Conservation (phyloP, 2,797 vertebrate genomes). For the Sebastes vulpes region DNA sequence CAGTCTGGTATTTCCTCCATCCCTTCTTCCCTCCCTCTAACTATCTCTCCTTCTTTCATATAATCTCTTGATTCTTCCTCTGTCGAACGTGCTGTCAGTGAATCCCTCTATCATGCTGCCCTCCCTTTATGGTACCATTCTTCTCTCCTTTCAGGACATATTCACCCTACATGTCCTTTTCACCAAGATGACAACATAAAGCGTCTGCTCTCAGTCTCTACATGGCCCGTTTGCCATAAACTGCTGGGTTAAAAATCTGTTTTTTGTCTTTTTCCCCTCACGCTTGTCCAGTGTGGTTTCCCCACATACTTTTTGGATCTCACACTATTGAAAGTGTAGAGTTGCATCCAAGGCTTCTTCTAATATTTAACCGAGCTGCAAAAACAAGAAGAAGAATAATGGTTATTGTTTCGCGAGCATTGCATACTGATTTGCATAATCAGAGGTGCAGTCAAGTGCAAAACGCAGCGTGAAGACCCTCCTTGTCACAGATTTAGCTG, state of each 20-base stretch:
- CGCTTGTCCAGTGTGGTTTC: not conserved
- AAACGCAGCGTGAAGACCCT: not conserved
- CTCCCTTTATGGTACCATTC: not conserved
- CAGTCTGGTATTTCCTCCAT: slow-evolving; percentile 87
- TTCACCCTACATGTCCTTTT: not conserved
- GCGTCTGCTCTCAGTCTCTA: not conserved
- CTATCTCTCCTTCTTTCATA: slow-evolving; percentile 38
- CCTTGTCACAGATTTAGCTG: not conserved
- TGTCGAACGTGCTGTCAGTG: slow-evolving; percentile 12
- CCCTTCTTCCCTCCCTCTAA: slow-evolving; percentile 49
- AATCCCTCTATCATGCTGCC: slow-evolving; percentile 6
- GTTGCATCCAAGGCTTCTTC: not conserved
- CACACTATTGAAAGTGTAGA: not conserved
- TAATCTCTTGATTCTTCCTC: slow-evolving; percentile 43
- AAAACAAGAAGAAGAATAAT: not conserved
- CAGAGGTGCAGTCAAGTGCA: slow-evolving; percentile 26
- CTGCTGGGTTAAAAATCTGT: not conserved
- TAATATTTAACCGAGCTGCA: not conserved
- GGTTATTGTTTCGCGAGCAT: not conserved
- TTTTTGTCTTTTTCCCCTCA: not conserved
- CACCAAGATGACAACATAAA: not conserved
- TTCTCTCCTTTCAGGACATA: not conserved
- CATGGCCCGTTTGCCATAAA: slow-evolving; percentile 5
- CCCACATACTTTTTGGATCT: not conserved
- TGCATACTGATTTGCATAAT: slow-evolving; percentile 30